phyloP scores from a whole-genome alignment of 2,113 vertebrate genomes.

The Xiphophorus maculatus region DNA sequence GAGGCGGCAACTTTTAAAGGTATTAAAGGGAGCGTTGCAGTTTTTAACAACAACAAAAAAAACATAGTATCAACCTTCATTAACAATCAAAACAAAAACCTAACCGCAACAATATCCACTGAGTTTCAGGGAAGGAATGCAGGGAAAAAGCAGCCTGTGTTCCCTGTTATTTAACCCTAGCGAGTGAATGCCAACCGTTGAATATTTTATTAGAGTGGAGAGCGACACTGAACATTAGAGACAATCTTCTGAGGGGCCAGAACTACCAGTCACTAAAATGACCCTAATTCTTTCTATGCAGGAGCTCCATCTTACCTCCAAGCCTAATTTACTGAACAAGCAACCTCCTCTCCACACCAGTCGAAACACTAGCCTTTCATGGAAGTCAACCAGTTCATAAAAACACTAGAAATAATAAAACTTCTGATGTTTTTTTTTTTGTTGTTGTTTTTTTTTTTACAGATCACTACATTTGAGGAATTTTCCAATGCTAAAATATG shows the following conservation, averaged over 20 bases:
- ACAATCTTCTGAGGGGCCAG: constrained; percentile 42
- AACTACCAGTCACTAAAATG: constrained; percentile 46
- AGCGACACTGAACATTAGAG: constrained; percentile 66
- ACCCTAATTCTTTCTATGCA: constrained; percentile 46
- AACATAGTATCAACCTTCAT: not conserved
- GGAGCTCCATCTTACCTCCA: constrained; percentile 8
- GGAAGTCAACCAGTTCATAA: not conserved
- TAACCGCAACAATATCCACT: constrained; percentile 9
- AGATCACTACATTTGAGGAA: not conserved
- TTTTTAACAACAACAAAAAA: constrained; percentile 3
- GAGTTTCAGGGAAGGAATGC: constrained; percentile 20
- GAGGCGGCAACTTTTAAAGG: constrained; percentile 6
- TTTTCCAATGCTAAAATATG: not conserved
- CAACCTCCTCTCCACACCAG: not conserved
- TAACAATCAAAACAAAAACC: not conserved
- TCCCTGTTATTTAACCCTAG: constrained; percentile 47
- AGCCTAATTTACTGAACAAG: not conserved
- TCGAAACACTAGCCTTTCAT: not conserved
- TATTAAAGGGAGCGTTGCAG: not conserved
- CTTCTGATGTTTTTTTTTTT: too few relatives aligned
- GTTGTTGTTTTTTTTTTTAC: not conserved
- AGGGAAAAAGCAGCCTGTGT: constrained; percentile 41
- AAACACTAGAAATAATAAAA: not conserved
- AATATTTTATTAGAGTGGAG: constrained; percentile 72
- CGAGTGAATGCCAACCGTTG: constrained; percentile 49